Percentiles rank a stretch among this genome's conserved stretches.
phyloP scores from a whole-genome alignment of 2,888 invertebrate genomes.

The Congeria kusceri region DNA sequence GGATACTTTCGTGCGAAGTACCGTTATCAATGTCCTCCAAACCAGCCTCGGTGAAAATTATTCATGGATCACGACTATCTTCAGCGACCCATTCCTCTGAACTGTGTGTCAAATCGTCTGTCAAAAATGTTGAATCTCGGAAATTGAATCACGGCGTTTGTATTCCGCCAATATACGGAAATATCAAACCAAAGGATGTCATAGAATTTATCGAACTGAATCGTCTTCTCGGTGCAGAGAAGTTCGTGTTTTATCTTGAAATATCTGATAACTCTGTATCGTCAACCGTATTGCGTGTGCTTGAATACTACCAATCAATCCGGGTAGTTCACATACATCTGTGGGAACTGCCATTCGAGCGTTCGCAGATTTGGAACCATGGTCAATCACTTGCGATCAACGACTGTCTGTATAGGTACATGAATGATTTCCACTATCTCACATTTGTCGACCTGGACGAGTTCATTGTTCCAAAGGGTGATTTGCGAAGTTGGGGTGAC shows the following conservation, averaged over 20 bases:
- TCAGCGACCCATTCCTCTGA: constrained; percentile 16
- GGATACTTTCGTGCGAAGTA: constrained; percentile 74
- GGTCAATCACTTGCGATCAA: constrained; percentile 80
- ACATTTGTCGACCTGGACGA: constrained; percentile 81
- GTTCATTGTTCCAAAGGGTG: constrained; percentile 69
- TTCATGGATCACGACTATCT: background rate
- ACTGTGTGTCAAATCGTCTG: constrained; percentile 36
- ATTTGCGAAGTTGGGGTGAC: constrained; percentile 61
- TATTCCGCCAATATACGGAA: constrained; percentile 79
- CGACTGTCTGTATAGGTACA: constrained; percentile 80
- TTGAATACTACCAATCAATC: constrained; percentile 67
- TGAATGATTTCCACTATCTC: constrained; percentile 70
- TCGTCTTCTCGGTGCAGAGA: constrained; percentile 74
- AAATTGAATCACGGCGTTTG: constrained; percentile 74
- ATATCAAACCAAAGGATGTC: constrained; percentile 64
- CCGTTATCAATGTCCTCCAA: constrained; percentile 41
- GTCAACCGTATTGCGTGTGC: constrained; percentile 58
- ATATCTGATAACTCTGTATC: constrained; percentile 42
- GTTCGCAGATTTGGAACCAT: constrained; percentile 74
- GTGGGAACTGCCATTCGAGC: constrained; percentile 73
- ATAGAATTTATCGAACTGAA: constrained; percentile 79
- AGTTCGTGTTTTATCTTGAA: constrained; percentile 76
- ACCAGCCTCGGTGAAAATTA: constrained; percentile 16
- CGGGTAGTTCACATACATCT: constrained; percentile 66
- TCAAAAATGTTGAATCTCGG: constrained; percentile 29